These are phyloP conservation scores for Parapsyche elsis DNA, from an alignment of 1,140 invertebrate species.

Conservation along the genomic window DNA sequence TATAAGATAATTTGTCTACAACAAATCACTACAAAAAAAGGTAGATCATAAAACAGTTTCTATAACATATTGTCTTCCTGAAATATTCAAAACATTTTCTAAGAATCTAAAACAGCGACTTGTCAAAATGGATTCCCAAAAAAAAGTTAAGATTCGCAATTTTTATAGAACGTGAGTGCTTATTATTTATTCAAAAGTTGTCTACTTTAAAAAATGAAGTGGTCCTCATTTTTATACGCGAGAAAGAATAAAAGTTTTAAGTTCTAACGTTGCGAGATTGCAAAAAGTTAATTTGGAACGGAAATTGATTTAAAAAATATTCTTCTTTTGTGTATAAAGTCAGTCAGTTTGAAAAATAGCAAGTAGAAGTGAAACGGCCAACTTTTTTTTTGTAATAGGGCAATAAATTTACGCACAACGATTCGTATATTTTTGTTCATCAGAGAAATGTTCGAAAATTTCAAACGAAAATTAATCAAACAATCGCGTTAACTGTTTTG, in stretches of 20 bases:
- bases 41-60: too few species aligned
- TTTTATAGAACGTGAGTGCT: neutral
- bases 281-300: conserved; percentile 1
- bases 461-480: too few species aligned
- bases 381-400: neutral
- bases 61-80: too few species aligned
- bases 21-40: too few species aligned
- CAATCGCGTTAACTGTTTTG: too few species aligned
- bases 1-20: too few species aligned
- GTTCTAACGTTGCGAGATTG: neutral
- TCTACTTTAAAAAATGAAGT: neutral
- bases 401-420: too few species aligned
- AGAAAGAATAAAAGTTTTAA: neutral
- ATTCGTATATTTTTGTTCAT: too few species aligned
- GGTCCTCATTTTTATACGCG: neutral
- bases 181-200: conserved; percentile 2
- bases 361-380: neutral
- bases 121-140: too few species aligned
- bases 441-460: too few species aligned
- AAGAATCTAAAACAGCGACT: too few species aligned
- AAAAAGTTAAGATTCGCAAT: neutral
- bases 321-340: neutral
- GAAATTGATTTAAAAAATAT: neutral
- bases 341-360: neutral
- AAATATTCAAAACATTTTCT: too few species aligned